Conservation (phyloP, 1,140 invertebrate species). For the Musca domestica region DNA sequence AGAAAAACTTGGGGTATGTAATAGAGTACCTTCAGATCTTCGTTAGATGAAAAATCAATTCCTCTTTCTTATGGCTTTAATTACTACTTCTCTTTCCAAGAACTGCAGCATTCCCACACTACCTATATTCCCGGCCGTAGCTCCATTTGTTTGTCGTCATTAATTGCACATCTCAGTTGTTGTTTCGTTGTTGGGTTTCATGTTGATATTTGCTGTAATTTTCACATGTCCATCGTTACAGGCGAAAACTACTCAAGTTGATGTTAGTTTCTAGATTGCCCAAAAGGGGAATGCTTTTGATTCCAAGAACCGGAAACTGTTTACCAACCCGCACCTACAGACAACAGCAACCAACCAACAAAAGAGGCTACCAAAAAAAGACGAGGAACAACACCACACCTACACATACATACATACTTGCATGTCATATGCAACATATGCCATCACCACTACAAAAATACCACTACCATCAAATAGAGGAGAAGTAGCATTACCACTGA, state of each 20-base stretch:
- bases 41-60: too few species aligned
- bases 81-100: too few species aligned
- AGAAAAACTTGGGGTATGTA: too few species aligned
- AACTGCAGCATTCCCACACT: too few species aligned
- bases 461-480: neutral
- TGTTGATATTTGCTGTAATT: conserved; percentile 3
- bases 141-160: too few species aligned
- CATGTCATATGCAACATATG: neutral
- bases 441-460: neutral
- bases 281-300: neutral
- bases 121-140: too few species aligned
- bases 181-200: too few species aligned
- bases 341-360: neutral
- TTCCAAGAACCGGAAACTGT: neutral
- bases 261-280: neutral
- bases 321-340: neutral
- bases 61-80: too few species aligned
- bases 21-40: too few species aligned
- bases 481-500: neutral
- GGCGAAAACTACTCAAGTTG: conserved; percentile 15
- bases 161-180: too few species aligned
- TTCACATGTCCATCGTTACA: conserved; percentile 18
- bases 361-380: neutral
- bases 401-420: neutral
- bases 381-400: neutral